phyloP scores from a whole-genome alignment of 2,888 invertebrate genomes.

The Eristalis tenax region DNA sequence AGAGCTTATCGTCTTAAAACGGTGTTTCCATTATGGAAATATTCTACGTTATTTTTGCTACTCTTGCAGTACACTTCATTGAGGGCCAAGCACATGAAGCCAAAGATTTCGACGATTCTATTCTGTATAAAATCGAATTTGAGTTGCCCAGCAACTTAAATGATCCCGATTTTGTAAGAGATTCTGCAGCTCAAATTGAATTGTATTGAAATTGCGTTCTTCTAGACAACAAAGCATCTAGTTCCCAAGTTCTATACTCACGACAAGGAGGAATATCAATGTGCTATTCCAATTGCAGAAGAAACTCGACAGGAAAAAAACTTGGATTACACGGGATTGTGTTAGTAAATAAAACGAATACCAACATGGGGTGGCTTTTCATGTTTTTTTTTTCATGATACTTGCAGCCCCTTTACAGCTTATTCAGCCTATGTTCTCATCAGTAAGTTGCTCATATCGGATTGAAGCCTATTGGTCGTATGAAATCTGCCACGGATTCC shows the following conservation, averaged over 20 bases:
- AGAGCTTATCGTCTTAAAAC: not conserved
- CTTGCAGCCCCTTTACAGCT: constrained; percentile 87
- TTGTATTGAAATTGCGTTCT: not conserved
- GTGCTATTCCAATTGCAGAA: constrained; percentile 87
- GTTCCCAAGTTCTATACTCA: constrained; percentile 82
- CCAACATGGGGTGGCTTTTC: not conserved
- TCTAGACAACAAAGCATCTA: constrained; percentile 75
- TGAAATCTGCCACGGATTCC: constrained; percentile 96
- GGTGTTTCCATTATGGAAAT: constrained; percentile 11
- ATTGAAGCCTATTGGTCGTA: constrained; percentile 97
- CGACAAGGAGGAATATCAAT: constrained; percentile 91
- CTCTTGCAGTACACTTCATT: not conserved
- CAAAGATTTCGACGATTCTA: constrained; percentile 91
- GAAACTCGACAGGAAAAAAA: constrained; percentile 79
- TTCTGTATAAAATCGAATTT: constrained; percentile 89
- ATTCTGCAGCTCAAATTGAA: not conserved
- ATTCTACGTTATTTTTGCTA: not conserved
- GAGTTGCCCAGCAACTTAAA: constrained; percentile 84
- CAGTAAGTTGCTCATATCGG: constrained; percentile 91
- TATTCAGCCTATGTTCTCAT: constrained; percentile 88
- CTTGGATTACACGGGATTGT: constrained; percentile 75
- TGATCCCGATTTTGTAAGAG: constrained; percentile 46
- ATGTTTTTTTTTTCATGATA: not conserved
- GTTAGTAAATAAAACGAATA: constrained; percentile 73
- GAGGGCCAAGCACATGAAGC: constrained; percentile 83